Evolutionary conservation across 2,113 vertebrate genomes (phyloP), one percentile per base, ranked within the genome.

Genomic region (Peromyscus polionotus): DNA sequence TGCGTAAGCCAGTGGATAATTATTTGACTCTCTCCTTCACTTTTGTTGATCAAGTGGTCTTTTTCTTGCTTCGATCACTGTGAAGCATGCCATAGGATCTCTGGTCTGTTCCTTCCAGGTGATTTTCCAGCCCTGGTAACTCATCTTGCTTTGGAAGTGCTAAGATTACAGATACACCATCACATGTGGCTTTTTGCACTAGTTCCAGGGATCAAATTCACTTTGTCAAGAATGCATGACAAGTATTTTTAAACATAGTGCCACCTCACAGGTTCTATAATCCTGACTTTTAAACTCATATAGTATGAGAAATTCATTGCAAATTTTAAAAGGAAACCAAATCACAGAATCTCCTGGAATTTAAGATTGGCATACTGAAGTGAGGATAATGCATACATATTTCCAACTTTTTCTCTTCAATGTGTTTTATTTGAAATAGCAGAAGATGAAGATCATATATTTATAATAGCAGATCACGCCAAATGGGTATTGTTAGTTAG

Each of bases 381-480:
- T 19, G 3, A 1, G 68, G 2, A 9, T 33, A 65, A 11, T 67
- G 33, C 1, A 19, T 17, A 1, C 19, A 8, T 0, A 9, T 7
- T 39, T 1, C 20, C 54, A 75, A 4, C 28, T 0, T 1, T 57
- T 84, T 67, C 36, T 26, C 16, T 57, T 20, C 10, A 61, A 0
- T 2, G 28, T 22, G 36, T 6, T 19, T 76, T 36, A 1, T 9
- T 65, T 17, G 4, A 61, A 51, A 14, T 2, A 83, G 26, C 0
- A 86, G 39, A 54, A 39, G 73, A 9, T 28, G 2, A 39, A 48
- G 24, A 3, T 67, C 73, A 89, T 1, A 3, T 7, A 20, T 11
- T 48, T 68, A 77, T 0, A 39, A 54, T 39, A 54, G 31, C 22
- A 42, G 39, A 67, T 67, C 9, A 28, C 16, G 48, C 2, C 39